A percentile compares a stretch with the other conserved stretches of the same genome.
Conservation (phyloP, 2,888 invertebrate genomes). For the Theretra japonica region DNA sequence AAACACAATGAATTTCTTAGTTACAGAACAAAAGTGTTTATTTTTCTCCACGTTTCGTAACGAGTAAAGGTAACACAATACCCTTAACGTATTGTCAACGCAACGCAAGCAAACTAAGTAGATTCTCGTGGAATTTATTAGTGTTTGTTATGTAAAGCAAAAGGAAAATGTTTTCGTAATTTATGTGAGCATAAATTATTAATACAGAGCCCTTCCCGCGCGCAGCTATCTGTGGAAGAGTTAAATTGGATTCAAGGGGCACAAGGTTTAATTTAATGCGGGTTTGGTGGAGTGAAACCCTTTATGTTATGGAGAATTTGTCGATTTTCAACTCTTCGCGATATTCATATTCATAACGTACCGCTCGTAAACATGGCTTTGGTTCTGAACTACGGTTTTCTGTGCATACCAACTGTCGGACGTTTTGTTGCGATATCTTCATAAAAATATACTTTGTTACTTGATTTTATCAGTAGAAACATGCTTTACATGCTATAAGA, state of each 20-base stretch:
- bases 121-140: conserved; percentile 50
- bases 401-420: background rate
- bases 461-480: no score
- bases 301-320: conserved; percentile 59
- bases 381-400: background rate
- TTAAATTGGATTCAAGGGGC: conserved; percentile 74
- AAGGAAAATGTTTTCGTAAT: conserved; percentile 66
- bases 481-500: no score
- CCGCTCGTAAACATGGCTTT: conserved; percentile 19
- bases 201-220: conserved; percentile 54
- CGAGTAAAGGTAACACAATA: background rate
- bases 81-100: conserved; percentile 34
- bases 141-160: conserved; percentile 56
- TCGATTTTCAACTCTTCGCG: conserved; percentile 55
- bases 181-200: conserved; percentile 72
- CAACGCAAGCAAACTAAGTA: conserved; percentile 36
- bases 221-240: conserved; percentile 64
- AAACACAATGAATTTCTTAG: no score
- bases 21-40: background rate
- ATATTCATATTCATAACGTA: conserved; percentile 30
- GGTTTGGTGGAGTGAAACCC: conserved; percentile 60
- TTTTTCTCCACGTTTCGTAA: background rate
- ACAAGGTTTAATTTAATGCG: conserved; percentile 69
- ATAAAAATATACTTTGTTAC: background rate
- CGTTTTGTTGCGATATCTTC: background rate